Evolutionary conservation across 2,797 vertebrate species (phyloP).

Genomic region (Coendou prehensilis): DNA sequence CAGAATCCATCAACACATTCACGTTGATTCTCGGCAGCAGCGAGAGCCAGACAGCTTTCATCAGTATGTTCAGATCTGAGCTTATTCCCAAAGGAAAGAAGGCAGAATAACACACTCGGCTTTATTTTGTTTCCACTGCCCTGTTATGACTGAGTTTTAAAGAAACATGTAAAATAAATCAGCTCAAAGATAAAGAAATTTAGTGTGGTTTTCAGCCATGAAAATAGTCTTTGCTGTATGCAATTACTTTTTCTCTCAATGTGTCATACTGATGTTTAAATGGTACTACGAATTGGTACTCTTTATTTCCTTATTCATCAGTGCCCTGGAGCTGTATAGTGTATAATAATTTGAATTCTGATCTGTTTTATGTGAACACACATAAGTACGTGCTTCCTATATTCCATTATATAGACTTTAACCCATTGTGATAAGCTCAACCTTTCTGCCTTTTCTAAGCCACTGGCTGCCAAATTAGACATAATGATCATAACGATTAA

Average conservation of each 20-base stretch:
- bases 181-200: slow-evolving; percentile 71
- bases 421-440: not conserved
- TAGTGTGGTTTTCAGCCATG: slow-evolving; percentile 75
- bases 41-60: slow-evolving; percentile 43
- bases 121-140: slow-evolving; percentile 71
- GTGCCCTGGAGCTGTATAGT: not conserved
- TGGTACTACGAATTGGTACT: not conserved
- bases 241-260: slow-evolving; percentile 65
- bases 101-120: not conserved
- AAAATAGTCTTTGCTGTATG: slow-evolving; percentile 67
- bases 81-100: slow-evolving; percentile 14
- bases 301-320: slow-evolving; percentile 8
- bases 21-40: slow-evolving; percentile 46
- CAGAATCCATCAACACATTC: slow-evolving; percentile 40
- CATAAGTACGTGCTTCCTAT: not conserved
- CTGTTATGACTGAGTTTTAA: slow-evolving; percentile 64
- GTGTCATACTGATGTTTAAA: slow-evolving; percentile 66
- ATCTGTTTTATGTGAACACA: slow-evolving; percentile 26
- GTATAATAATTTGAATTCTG: slow-evolving; percentile 45
- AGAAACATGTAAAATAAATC: slow-evolving; percentile 71
- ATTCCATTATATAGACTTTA: not conserved
- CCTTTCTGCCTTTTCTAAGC: not conserved
- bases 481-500: slow-evolving; percentile 29
- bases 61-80: not conserved
- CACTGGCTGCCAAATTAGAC: slow-evolving; percentile 6